Evolutionary conservation across 2,113 vertebrate genomes (phyloP).

Genomic region (Gobiocypris rarus): DNA sequence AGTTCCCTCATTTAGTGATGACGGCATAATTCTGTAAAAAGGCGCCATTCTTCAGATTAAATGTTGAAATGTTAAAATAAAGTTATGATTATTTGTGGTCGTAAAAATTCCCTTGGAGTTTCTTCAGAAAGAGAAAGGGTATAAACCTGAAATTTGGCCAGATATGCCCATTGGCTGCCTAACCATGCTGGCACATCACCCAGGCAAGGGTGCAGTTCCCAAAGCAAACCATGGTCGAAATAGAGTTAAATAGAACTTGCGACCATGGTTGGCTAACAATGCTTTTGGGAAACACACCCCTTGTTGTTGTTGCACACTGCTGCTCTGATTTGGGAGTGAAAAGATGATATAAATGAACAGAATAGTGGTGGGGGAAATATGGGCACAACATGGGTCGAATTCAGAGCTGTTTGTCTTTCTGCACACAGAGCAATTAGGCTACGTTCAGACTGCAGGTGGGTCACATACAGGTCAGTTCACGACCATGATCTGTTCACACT

Average conservation of each 20-base stretch:
- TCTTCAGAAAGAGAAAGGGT: not conserved
- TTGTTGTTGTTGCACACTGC: not conserved
- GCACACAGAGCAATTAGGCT: not conserved
- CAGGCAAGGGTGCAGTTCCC: too few species aligned
- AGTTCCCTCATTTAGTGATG: not conserved
- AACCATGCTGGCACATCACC: not conserved
- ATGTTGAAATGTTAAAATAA: not conserved
- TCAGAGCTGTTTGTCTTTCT: not conserved
- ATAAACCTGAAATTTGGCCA: not conserved
- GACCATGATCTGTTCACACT: too few species aligned
- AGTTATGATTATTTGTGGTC: not conserved
- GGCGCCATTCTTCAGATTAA: not conserved
- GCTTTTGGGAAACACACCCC: too few species aligned
- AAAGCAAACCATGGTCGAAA: too few species aligned
- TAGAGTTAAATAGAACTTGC: too few species aligned
- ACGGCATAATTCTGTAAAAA: not conserved
- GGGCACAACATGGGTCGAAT: not conserved
- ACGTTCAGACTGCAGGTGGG: too few species aligned
- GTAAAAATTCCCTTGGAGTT: not conserved
- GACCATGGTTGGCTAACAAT: too few species aligned
- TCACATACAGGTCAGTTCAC: too few species aligned
- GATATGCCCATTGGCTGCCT: not conserved
- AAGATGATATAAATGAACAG: not conserved
- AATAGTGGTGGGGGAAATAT: not conserved
- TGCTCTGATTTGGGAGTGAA: not conserved